Base-by-base conservation (phyloP, 1,140 invertebrate species). In the Zaprionus inermis region DNA sequence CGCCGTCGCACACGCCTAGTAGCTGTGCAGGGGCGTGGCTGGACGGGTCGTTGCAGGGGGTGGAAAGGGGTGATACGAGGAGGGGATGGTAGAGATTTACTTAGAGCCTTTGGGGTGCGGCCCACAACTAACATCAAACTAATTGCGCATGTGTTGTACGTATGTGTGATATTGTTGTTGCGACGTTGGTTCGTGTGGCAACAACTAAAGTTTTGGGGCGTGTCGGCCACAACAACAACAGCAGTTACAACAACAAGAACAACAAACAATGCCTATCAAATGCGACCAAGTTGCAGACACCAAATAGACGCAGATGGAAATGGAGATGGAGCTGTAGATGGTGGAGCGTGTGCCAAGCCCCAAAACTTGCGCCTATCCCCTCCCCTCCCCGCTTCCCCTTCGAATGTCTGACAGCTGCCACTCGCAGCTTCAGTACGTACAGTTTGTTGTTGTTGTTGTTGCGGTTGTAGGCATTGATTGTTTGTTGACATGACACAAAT, bases 241-340 rank as follows among this genome's bases (percentile, higher is more conserved):
- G 14, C 14, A 63, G 18, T 24, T 36, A 41, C 34, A 52, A 41
- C 60, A 72, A 60, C 36, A 59, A 60, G 49, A 63, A 34, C 55
- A 34, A 55, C 34, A 76, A 63, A 79, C 80, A 83, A 82, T 76
- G 76, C 63, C 72, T 79, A 83, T 83, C 76, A 83, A 83, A 69
- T 83, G 61, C 83, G 76, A 71, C 76, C 59, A 73, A 79, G 58
- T 64, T 18, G 64, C 76, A 51, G 44, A 61, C 58, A 30, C 44
- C 44, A 60, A 70, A 63, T 70, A 20, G 59, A 55, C 14, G 20
- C 46, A 55, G 34, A 30, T 41, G 22, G 34, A 54, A 36, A 20
- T 41, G 6, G 12, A 54, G 61, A 28, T 44, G 12, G 16, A 60
- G 24, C 16, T 28, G 22, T 6, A 49, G 28, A 32, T 12, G 34